Conservation (phyloP, 2,113 vertebrate species). For the Sphyrna mokarran region DNA sequence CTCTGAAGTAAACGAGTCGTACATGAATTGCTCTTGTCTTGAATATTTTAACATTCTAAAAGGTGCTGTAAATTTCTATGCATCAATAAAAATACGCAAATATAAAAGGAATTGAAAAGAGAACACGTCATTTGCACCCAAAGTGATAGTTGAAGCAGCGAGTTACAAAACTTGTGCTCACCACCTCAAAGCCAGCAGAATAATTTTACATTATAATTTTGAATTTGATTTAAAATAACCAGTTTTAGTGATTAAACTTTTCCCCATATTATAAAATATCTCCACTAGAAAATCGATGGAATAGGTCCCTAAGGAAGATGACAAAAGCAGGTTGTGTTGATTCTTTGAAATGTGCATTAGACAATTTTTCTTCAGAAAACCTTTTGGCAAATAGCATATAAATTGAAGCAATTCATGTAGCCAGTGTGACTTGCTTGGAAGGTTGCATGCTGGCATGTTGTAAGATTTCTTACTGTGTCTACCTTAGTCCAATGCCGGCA, state of each 20-base stretch:
- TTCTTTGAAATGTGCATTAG: not conserved
- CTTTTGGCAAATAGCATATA: not conserved
- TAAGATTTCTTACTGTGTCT: too few species aligned
- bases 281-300: not conserved
- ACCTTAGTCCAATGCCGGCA: too few species aligned
- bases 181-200: not conserved
- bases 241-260: not conserved
- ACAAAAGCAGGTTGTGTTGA: not conserved
- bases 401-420: not conserved
- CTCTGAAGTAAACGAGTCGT: not conserved
- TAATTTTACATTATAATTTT: not conserved
- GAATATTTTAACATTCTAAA: not conserved
- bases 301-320: not conserved
- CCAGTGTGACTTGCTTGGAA: not conserved
- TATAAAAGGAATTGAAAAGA: not conserved
- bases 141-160: not conserved
- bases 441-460: not conserved
- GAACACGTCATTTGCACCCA: not conserved
- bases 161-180: not conserved
- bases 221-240: not conserved
- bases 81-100: not conserved
- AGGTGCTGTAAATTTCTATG: not conserved
- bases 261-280: not conserved
- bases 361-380: not conserved
- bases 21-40: not conserved